Conservation (phyloP, 2,113 vertebrate species). For the Hoplias malabaricus region DNA sequence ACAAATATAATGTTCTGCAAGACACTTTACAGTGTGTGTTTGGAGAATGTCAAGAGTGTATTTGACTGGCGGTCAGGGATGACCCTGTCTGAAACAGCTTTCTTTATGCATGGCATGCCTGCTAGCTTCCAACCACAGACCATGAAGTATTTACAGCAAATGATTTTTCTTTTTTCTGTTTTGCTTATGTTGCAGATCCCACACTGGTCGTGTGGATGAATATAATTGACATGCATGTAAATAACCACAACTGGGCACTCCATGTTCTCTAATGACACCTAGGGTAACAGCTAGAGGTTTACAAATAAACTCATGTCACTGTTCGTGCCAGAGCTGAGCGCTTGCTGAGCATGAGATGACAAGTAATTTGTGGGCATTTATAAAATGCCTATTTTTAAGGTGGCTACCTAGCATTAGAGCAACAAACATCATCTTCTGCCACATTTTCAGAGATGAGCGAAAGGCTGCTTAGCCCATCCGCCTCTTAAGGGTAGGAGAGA, state of each 20-base stretch:
- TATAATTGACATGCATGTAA: conserved; percentile 18
- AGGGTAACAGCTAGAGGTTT: conserved; percentile 18
- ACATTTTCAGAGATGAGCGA: neutral
- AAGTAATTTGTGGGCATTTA: conserved; percentile 13
- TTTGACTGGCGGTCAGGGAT: conserved; percentile 23
- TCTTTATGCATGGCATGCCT: conserved; percentile 31
- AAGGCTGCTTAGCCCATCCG: neutral
- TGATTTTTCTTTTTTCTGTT: conserved; percentile 26
- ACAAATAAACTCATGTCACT: conserved; percentile 9
- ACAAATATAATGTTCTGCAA: neutral
- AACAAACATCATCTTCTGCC: neutral
- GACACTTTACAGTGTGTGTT: conserved; percentile 20
- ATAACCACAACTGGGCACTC: conserved; percentile 11
- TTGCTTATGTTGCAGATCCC: neutral
- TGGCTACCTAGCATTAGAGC: neutral
- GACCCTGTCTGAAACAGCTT: conserved; percentile 21
- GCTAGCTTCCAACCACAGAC: neutral
- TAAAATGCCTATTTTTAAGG: conserved; percentile 28
- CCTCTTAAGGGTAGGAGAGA: conserved; percentile 6
- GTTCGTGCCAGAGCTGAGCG: neutral
- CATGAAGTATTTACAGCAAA: conserved; percentile 30
- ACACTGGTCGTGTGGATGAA: neutral
- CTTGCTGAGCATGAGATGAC: conserved; percentile 4
- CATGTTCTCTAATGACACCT: neutral
- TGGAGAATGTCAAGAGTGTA: neutral